Evolutionary conservation across 2,797 vertebrate genomes (phyloP).

Genomic region (Sparus aurata): DNA sequence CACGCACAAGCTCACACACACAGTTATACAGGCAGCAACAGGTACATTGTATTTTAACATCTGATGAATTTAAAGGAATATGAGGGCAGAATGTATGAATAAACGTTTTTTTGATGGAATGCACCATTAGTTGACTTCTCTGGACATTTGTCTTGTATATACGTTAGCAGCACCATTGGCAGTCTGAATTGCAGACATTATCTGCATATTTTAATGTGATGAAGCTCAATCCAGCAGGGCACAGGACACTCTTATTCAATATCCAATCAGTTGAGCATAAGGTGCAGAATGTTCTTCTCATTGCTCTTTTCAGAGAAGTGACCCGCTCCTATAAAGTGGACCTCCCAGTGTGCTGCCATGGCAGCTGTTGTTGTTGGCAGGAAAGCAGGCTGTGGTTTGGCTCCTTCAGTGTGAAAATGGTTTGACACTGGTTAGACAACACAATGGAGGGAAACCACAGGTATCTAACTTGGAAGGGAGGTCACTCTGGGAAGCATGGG

Average conservation of each 20-base stretch:
- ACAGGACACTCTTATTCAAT: neutral
- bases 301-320: conserved; percentile 60
- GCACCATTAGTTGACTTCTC: neutral
- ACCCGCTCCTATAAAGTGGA: conserved; percentile 66
- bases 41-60: neutral
- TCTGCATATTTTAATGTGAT: neutral
- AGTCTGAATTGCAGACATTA: neutral
- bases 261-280: conserved; percentile 35
- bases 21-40: no score
- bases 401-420: conserved; percentile 67
- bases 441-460: conserved; percentile 71
- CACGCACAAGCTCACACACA: neutral
- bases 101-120: neutral
- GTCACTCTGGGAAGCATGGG: conserved; percentile 41
- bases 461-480: conserved; percentile 49
- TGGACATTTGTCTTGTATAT: neutral
- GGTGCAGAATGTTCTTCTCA: conserved; percentile 70
- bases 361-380: conserved; percentile 76
- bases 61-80: neutral
- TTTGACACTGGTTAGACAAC: conserved; percentile 54
- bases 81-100: neutral
- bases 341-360: conserved; percentile 65
- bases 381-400: conserved; percentile 69
- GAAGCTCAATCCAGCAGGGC: neutral
- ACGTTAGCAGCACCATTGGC: neutral